Base-by-base conservation (phyloP, 1,140 invertebrate species). In the Neodiprion virginianus region DNA sequence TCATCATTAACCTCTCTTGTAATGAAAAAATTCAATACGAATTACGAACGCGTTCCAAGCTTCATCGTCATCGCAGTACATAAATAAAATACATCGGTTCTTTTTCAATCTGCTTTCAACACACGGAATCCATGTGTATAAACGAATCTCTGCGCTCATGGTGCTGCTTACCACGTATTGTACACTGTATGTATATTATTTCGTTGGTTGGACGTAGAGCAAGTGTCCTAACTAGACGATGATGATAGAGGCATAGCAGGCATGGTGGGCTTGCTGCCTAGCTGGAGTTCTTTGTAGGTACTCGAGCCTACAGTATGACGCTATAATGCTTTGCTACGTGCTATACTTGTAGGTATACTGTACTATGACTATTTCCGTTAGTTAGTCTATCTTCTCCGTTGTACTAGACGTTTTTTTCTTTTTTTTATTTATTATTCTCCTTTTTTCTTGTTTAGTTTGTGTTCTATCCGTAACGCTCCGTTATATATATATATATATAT, bases 211-310 rank as follows among this genome's bases (percentile, higher is more conserved):
- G 28, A 40, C 28, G 28, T 1, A 61, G 53, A 61, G 53, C 53
- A 61, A 61, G 11, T 61, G 53, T 61, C 53, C 53, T 61, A 61
- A 17, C 28, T 40, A 40, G 28, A 40, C 28, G 28, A 61, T 17
- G 11, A 8, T 17, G 53, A 21, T 21, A 21, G 53, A 61, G 53
- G n/a, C 17, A 21, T 21, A 21, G 17, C 53, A 61, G 11, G 53
- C 53, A 40, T 40, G 28, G 28, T 2, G 28, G 28, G 28, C 2
- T 40, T 3, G 28, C 28, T 40, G 28, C 28, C 28, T 40, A 40
- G 53, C 53, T 61, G 53, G 53, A 61, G 53, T 61, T 61, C 53
- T 61, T 61, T 61, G 53, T 61, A 61, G 53, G 53, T 61, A 61
- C 53, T 61, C n/a, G 11, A 14, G 8, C 28, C 11, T 61, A 61